phyloP scores from a whole-genome alignment of 2,888 invertebrate genomes.

The Sarcophaga caerulescens region DNA sequence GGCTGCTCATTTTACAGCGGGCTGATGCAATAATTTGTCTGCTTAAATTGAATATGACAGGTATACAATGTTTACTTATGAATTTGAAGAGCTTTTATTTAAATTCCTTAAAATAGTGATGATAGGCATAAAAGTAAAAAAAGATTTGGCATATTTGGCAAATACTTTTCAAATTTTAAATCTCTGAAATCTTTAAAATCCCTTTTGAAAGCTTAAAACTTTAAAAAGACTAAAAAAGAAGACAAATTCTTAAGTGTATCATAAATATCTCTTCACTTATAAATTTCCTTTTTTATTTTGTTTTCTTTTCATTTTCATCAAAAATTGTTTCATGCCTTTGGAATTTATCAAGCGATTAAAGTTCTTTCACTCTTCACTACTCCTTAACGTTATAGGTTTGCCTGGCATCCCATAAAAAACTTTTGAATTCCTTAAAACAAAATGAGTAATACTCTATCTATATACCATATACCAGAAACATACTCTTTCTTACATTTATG shows the following conservation, averaged over 20 bases:
- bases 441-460: constrained; percentile 41
- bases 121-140: neutral
- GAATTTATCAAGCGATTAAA: constrained; percentile 41
- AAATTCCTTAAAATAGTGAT: neutral
- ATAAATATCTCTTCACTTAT: neutral
- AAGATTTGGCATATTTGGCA: neutral
- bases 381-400: neutral
- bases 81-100: neutral
- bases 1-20: neutral
- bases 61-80: neutral
- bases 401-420: neutral
- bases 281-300: neutral
- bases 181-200: neutral
- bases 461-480: neutral
- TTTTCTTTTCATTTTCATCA: neutral
- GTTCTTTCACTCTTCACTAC: neutral
- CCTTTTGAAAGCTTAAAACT: neutral
- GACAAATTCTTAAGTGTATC: neutral
- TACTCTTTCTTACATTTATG: neutral
- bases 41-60: constrained; percentile 7
- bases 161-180: neutral
- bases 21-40: constrained; percentile 18
- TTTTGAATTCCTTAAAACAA: neutral
- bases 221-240: neutral
- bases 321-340: constrained; percentile 37